These are phyloP conservation scores for Pseudococcus viburni DNA, from an alignment of 2,888 invertebrate species.

Conservation along the genomic window DNA sequence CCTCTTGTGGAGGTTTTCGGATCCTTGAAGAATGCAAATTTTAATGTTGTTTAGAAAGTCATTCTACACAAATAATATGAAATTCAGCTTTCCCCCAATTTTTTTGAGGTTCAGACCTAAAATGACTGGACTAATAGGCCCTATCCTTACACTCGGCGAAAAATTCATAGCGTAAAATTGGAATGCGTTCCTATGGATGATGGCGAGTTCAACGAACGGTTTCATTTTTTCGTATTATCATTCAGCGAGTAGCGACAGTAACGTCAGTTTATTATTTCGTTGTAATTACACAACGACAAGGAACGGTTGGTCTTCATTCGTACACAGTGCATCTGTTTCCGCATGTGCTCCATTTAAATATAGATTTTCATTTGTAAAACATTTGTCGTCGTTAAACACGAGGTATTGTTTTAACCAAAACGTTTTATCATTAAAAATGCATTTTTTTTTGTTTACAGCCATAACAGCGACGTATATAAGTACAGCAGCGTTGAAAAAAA, in stretches of 20 bases:
- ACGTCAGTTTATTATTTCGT: background rate
- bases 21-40: too few species aligned
- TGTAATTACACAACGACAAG: background rate
- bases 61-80: too few species aligned
- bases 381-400: conserved; percentile 10
- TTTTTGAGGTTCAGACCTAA: too few species aligned
- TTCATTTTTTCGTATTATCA: background rate
- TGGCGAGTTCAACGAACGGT: background rate
- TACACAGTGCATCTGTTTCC: too few species aligned
- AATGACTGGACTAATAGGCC: too few species aligned
- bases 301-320: too few species aligned
- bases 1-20: too few species aligned
- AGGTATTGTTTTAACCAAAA: conserved; percentile 22
- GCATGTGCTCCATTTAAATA: background rate
- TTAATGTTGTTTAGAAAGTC: too few species aligned
- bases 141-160: too few species aligned
- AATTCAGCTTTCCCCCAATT: too few species aligned
- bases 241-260: background rate
- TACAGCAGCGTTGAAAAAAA: background rate
- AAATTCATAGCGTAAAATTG: too few species aligned
- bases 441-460: conserved; percentile 27
- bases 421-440: conserved; percentile 26
- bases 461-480: background rate
- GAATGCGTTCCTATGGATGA: too few species aligned
- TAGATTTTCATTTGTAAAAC: conserved; percentile 45